These are phyloP conservation scores for Erannis defoliaria DNA, from an alignment of 2,888 invertebrate species.

Conservation along the genomic window DNA sequence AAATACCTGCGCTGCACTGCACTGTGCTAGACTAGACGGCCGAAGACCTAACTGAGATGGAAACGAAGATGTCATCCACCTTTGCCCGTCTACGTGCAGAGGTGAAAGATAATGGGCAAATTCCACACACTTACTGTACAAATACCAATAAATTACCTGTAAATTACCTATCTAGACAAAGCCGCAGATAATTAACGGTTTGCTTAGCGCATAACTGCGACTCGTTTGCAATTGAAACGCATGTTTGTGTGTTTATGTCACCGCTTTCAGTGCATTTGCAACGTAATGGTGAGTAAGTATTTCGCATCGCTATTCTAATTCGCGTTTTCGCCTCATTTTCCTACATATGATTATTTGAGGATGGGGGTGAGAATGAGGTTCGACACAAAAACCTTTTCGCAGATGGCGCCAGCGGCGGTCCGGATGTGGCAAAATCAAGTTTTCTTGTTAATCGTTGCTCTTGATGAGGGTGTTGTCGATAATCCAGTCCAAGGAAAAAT, in stretches of 20 bases:
- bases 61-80: background rate
- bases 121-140: conserved; percentile 15
- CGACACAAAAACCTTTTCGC: too few species aligned
- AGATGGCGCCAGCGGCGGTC: too few species aligned
- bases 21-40: background rate
- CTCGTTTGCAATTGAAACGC: conserved; percentile 5
- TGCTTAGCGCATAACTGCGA: conserved; percentile 15
- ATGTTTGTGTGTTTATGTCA: conserved; percentile 10
- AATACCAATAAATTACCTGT: conserved; percentile 16
- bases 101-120: conserved; percentile 17
- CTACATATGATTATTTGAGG: too few species aligned
- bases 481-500: too few species aligned
- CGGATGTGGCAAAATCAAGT: too few species aligned
- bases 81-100: conserved; percentile 3
- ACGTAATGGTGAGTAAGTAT: background rate
- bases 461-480: too few species aligned
- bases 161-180: conserved; percentile 17
- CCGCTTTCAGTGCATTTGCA: conserved; percentile 9
- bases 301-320: background rate
- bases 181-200: conserved; percentile 15
- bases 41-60: background rate
- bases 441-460: too few species aligned
- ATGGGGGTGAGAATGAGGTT: too few species aligned
- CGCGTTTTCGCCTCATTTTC: background rate
- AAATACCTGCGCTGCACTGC: too few species aligned